Base-by-base conservation (phyloP, 1,140 invertebrate species). In the Philaenus spumarius region DNA sequence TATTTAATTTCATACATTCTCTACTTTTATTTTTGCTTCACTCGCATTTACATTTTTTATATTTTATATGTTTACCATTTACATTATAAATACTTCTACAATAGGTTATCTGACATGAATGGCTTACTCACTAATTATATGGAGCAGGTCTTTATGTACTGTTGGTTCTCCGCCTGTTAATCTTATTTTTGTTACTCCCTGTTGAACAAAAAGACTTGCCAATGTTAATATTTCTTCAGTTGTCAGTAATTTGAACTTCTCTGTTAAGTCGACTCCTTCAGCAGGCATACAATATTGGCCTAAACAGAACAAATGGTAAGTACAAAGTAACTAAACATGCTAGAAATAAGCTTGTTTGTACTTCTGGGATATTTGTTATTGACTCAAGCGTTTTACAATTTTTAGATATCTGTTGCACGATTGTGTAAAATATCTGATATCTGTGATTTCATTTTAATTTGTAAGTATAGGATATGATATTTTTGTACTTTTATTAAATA, bases 111-210 rank as follows among this genome's bases (percentile, higher is more conserved):
- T n/a, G n/a, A n/a, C n/a, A n/a, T n/a, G n/a, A n/a, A 30, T 30
- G 26, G 26, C 26, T 15, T 53, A 67, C 72, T 79, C 77, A 89
- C 88, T 78, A 64, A 95, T 78, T 53, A 96, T 91, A 54, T 89
- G 78, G 1, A 86, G 75, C 59, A 98, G 77, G 75, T 98, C 94
- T 66, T 82, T 83, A 39, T 95, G 77, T 20, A 98, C 81, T 11
- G 95, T 88, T 15, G 97, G 97, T 75, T 99, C 97, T 22, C 97
- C 97, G 47, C 97, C 97, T 1, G 97, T 99, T 26, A 99, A 76
- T 40, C 96, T 78, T 67, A 99, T 86, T 80, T 98, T 98, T 58
- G 79, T 80, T 2, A 99, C 86, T 24, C 96, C 96, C 72, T 94
- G 80, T 50, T 82, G 76, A 2, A 95, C 89, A 78, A 99, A 98